Conservation (phyloP, 2,113 vertebrate species). For the Apteryx mantelli region DNA sequence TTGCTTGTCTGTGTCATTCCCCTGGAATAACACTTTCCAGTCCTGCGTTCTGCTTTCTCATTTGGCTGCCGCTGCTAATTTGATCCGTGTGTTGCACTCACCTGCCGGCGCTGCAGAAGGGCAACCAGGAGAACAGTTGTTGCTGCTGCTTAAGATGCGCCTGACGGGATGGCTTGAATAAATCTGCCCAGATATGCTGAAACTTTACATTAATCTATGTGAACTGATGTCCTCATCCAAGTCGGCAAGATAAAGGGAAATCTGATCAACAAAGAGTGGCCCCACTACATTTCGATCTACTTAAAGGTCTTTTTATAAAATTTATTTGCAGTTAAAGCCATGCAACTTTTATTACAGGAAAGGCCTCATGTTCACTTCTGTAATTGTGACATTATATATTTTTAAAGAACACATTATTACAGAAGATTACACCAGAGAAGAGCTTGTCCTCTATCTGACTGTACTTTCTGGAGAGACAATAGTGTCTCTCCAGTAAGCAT, state of each 20-base stretch:
- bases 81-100: too few relatives aligned
- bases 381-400: background rate
- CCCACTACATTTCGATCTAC: background rate
- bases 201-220: background rate
- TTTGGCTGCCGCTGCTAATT: background rate
- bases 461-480: background rate
- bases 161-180: background rate
- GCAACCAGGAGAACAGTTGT: background rate
- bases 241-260: background rate
- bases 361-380: background rate
- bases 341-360: background rate
- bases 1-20: background rate
- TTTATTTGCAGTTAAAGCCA: background rate
- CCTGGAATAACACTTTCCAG: rapidly evolving
- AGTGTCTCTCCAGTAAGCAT: background rate
- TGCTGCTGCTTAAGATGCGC: background rate
- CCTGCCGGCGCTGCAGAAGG: background rate
- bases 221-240: background rate
- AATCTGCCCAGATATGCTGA: background rate
- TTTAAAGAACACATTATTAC: background rate
- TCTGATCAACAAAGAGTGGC: background rate
- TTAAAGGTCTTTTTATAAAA: constrained; percentile 25
- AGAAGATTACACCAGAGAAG: background rate
- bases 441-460: rapidly evolving
- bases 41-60: background rate